These are phyloP conservation scores for Peromyscus polionotus DNA, from an alignment of 2,113 vertebrate genomes.

Conservation along the genomic window DNA sequence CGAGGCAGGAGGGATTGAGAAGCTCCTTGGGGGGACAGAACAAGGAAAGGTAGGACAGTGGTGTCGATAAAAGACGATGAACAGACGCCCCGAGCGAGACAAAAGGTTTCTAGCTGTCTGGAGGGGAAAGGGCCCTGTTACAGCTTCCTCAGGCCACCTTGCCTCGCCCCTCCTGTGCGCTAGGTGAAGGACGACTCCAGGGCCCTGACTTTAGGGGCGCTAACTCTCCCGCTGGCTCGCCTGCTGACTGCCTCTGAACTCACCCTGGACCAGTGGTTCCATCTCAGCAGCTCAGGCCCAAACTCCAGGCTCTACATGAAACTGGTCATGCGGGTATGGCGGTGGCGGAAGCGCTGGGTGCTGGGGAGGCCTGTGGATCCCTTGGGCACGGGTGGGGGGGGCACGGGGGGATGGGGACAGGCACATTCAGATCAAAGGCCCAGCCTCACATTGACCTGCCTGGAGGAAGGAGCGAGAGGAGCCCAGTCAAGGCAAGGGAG, in stretches of 20 bases:
- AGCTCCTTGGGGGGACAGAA: not conserved
- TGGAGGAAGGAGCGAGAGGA: not conserved
- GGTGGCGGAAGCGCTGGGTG: not conserved
- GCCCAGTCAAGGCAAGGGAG: not conserved
- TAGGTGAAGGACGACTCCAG: constrained; percentile 95
- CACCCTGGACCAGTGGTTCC: constrained; percentile 95
- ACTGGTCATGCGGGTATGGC: constrained; percentile 91
- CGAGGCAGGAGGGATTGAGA: not conserved
- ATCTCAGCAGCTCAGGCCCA: constrained; percentile 90
- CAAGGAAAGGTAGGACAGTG: not conserved
- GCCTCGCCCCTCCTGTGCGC: not conserved
- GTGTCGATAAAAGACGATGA: not conserved
- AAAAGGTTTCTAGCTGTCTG: not conserved
- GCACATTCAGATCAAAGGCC: not conserved
- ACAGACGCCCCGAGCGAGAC: not conserved
- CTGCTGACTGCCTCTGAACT: constrained; percentile 90
- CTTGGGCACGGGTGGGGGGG: not conserved
- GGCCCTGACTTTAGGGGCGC: constrained; percentile 88
- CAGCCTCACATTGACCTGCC: not conserved
- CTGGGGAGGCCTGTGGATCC: not conserved
- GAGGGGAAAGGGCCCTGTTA: not conserved
- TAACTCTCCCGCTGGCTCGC: constrained; percentile 90
- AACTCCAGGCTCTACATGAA: constrained; percentile 93
- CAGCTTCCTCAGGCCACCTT: not conserved
- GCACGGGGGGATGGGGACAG: no score